Evolutionary conservation across 2,888 invertebrate species (phyloP).

Genomic region (Ectropis crepuscularia): DNA sequence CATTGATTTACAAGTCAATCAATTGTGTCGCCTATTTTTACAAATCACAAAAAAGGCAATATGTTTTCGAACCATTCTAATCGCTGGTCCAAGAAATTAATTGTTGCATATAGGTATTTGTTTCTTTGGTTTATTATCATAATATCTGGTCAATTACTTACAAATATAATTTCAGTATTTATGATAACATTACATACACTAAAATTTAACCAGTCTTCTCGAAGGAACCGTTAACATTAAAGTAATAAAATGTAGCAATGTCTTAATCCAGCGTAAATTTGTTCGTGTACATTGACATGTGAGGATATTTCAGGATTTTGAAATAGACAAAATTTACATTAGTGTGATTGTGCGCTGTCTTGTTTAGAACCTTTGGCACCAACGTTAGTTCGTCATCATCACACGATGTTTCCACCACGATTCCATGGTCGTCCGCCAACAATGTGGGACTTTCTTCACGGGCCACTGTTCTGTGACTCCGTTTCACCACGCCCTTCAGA

Average conservation of each 20-base stretch:
- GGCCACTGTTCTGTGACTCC: constrained; percentile 68
- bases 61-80: not conserved
- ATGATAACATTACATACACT: too few species aligned
- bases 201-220: not conserved
- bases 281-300: too few species aligned
- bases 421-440: constrained; percentile 70
- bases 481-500: constrained; percentile 74
- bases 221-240: too few species aligned
- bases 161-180: too few species aligned
- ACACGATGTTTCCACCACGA: constrained; percentile 50
- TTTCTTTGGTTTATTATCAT: too few species aligned
- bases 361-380: constrained; percentile 57
- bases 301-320: too few species aligned
- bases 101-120: not conserved
- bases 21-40: not conserved
- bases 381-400: constrained; percentile 52
- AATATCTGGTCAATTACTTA: too few species aligned
- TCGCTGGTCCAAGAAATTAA: not conserved
- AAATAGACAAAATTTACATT: too few species aligned
- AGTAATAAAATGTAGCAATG: too few species aligned
- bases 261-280: too few species aligned
- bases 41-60: constrained; percentile 1
- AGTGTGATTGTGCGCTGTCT: not conserved
- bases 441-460: constrained; percentile 71
- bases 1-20: constrained; percentile 11